phyloP scores from a whole-genome alignment of 1,140 invertebrate genomes.

The Drosophila nebulosa region DNA sequence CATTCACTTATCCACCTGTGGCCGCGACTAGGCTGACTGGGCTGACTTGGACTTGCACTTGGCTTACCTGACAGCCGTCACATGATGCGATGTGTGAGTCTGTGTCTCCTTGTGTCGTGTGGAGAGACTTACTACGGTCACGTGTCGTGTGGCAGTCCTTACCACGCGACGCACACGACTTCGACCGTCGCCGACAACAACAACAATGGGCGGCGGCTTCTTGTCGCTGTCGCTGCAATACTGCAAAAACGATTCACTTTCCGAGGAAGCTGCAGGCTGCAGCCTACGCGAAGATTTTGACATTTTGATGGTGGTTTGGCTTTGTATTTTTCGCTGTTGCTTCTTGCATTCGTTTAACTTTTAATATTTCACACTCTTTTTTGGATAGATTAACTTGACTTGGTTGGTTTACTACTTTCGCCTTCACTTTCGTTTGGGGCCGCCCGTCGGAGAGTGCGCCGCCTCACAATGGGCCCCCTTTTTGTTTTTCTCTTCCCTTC shows the following conservation, averaged over 20 bases:
- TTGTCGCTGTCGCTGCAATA: constrained; percentile 69
- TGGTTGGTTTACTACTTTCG: constrained; percentile 41
- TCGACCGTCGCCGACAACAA: constrained; percentile 79
- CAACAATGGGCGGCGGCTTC: constrained; percentile 78
- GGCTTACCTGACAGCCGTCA: constrained; percentile 80
- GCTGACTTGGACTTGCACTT: not conserved
- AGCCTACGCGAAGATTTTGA: constrained; percentile 46
- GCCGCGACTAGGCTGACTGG: too few relatives aligned
- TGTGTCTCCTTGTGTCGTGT: constrained; percentile 80
- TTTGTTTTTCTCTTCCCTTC: not conserved
- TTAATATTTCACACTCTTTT: not conserved
- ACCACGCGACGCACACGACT: constrained; percentile 79
- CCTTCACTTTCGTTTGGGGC: constrained; percentile 46
- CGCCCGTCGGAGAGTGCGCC: not conserved
- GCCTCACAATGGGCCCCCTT: not conserved
- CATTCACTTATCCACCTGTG: too few relatives aligned
- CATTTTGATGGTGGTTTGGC: not conserved
- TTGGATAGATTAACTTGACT: not conserved
- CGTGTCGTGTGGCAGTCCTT: constrained; percentile 76
- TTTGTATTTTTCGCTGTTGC: constrained; percentile 5
- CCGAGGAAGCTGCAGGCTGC: constrained; percentile 42
- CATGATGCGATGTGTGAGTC: constrained; percentile 80
- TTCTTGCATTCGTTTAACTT: constrained; percentile 24
- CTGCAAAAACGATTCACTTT: constrained; percentile 74
- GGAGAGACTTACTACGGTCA: constrained; percentile 80